Base-by-base conservation (phyloP, 2,888 invertebrate species). In the Emmelina monodactyla region DNA sequence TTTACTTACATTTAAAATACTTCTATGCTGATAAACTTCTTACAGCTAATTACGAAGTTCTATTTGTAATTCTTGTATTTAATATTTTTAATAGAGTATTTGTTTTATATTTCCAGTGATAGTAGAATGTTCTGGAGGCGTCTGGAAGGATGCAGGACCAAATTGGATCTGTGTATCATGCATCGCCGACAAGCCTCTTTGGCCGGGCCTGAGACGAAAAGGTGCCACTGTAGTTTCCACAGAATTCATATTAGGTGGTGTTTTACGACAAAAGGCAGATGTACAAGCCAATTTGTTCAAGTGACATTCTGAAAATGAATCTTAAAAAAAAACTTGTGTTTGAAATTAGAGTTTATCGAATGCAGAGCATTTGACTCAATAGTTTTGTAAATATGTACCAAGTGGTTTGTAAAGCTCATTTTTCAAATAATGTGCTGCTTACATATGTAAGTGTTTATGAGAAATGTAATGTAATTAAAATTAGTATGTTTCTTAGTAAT, bases 71-170 rank as follows among this genome's bases (percentile, higher is more conserved):
- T n/a, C n/a, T n/a, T n/a, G n/a, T n/a, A n/a, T n/a, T n/a, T n/a
- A n/a, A n/a, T n/a, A n/a, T n/a, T n/a, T n/a, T n/a, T n/a, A n/a
- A n/a, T n/a, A n/a, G n/a, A n/a, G n/a, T n/a, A n/a, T n/a, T n/a
- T n/a, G n/a, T 19, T 25, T 15, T 37, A 44, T 29, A 10, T 33
- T 57, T 51, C 2, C 59, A 79, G 79, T 63, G 42, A 78, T 79
- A 42, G 75, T 76, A 14, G 70, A 76, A 39, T 68, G 70, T 45
- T 76, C 76, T 0, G 79, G 78, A 12, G 79, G 78, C 1, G 42
- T 35, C 0, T 79, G 76, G 75, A 49, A 48, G 12, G 62, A 61
- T n/a, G 60, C 53, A 0, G 62, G 61, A 0, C 11, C 50, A 0
- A 43, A 46, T 14, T 75, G 78, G 76, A 31, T 72, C 0, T 69